Evolutionary conservation across 2,113 vertebrate genomes (phyloP).

Genomic region (Nansenia antarctica): DNA sequence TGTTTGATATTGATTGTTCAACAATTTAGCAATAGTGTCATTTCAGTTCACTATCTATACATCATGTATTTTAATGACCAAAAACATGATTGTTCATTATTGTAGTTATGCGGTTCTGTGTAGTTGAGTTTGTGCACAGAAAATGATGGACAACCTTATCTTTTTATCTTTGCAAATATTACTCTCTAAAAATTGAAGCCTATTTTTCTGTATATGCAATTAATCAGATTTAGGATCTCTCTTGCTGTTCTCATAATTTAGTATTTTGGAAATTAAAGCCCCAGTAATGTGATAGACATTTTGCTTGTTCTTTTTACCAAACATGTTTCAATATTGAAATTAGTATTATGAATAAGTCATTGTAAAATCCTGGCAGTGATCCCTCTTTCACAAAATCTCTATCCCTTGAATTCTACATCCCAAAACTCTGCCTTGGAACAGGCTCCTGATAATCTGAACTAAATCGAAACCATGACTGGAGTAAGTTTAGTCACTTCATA

Average conservation of each 20-base stretch:
- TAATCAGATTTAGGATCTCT: too few species aligned
- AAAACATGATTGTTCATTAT: not conserved
- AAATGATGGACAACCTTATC: not conserved
- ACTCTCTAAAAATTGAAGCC: not conserved
- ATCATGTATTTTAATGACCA: not conserved
- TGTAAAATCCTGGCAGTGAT: not conserved
- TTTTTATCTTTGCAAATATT: not conserved
- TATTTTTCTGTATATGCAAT: not conserved
- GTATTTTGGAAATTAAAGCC: not conserved
- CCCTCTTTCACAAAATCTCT: not conserved
- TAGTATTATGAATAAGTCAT: not conserved
- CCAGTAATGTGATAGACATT: not conserved
- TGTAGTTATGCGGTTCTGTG: not conserved
- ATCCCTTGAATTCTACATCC: not conserved
- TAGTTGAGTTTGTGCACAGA: not conserved
- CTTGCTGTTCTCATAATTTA: too few species aligned
- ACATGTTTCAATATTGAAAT: not conserved
- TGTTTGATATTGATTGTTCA: slow-evolving; percentile 32
- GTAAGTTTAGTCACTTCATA: not conserved
- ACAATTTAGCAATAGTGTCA: slow-evolving; percentile 16
- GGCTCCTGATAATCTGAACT: not conserved
- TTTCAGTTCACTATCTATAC: slow-evolving; percentile 1
- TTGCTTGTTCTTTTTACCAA: not conserved
- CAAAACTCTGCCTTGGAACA: not conserved
- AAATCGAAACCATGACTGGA: not conserved